Evolutionary conservation across 1,140 invertebrate species (phyloP).

Genomic region (Colletes latitarsis): DNA sequence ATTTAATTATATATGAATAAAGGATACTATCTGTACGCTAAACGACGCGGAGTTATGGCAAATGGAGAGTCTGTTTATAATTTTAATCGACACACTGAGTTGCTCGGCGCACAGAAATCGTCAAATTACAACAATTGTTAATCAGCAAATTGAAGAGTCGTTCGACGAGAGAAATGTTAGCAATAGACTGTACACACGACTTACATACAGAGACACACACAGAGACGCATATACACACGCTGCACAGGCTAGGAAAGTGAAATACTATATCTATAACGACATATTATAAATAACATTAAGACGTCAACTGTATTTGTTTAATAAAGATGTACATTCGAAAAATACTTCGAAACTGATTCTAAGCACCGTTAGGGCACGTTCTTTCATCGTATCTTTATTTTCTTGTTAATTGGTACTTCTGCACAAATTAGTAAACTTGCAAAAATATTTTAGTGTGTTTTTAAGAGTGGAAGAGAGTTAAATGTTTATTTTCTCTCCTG

Average conservation of each 20-base stretch:
- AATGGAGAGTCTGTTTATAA: conserved; percentile 51
- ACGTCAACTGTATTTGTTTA: conserved; percentile 82
- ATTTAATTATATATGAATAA: conserved; percentile 75
- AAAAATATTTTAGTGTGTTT: too few relatives aligned
- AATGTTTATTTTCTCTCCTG: too few relatives aligned
- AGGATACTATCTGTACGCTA: conserved; percentile 74
- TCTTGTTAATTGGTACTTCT: too few relatives aligned
- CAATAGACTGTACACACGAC: conserved; percentile 68
- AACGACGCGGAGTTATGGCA: conserved; percentile 67
- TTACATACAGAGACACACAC: conserved; percentile 62
- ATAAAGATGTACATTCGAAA: conserved; percentile 82
- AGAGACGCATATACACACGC: conserved; percentile 76
- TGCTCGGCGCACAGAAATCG: conserved; percentile 76
- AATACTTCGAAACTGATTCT: not conserved
- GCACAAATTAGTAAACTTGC: too few relatives aligned
- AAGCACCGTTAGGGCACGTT: too few relatives aligned
- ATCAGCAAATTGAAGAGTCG: conserved; percentile 71
- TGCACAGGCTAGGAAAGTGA: conserved; percentile 80
- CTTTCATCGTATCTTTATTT: too few relatives aligned
- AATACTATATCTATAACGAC: conserved; percentile 79
- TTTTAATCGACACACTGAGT: conserved; percentile 69
- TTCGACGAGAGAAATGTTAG: conserved; percentile 75
- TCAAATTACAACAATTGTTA: conserved; percentile 77
- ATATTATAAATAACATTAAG: conserved; percentile 80
- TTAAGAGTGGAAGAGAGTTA: too few relatives aligned